Conservation (phyloP, 2,888 invertebrate species). For the Drosophila pullipes region DNA sequence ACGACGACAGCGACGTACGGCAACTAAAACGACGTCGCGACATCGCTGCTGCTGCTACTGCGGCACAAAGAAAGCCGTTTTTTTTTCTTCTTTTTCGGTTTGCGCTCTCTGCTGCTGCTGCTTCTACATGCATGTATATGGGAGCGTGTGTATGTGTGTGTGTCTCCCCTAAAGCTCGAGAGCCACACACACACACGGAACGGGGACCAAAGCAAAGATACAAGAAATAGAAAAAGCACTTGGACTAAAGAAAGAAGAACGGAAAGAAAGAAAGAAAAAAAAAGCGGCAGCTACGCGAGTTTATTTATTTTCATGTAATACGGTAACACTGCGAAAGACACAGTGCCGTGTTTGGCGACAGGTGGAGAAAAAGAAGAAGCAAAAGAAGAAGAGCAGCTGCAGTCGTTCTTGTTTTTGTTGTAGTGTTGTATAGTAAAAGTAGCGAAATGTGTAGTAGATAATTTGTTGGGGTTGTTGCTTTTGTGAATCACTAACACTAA, state of each 20-base stretch:
- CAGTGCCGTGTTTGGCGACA: conserved; percentile 50
- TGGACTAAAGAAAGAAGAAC: conserved; percentile 38
- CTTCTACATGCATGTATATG: conserved; percentile 49
- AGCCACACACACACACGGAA: conserved; percentile 52
- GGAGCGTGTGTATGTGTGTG: conserved; percentile 38
- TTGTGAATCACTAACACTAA: conserved; percentile 67
- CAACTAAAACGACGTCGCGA: conserved; percentile 69
- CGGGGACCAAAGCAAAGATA: conserved; percentile 62
- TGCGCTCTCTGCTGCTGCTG: conserved; percentile 46
- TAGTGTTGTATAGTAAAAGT: conserved; percentile 55
- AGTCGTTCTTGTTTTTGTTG: conserved; percentile 32
- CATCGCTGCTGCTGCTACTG: conserved; percentile 51
- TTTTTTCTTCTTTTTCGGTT: conserved; percentile 33
- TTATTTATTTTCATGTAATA: conserved; percentile 39
- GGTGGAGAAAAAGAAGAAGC: conserved; percentile 52
- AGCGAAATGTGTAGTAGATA: conserved; percentile 71
- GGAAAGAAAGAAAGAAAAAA: conserved; percentile 21
- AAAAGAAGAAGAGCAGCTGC: conserved; percentile 53
- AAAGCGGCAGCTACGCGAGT: conserved; percentile 41
- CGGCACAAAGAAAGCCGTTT: conserved; percentile 62
- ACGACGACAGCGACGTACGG: conserved; percentile 79
- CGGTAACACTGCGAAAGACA: conserved; percentile 54
- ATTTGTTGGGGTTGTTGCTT: conserved; percentile 73
- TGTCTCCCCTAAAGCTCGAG: conserved; percentile 60
- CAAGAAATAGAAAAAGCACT: conserved; percentile 55